phyloP scores from a whole-genome alignment of 2,888 invertebrate species.

The Incurvaria masculella region DNA sequence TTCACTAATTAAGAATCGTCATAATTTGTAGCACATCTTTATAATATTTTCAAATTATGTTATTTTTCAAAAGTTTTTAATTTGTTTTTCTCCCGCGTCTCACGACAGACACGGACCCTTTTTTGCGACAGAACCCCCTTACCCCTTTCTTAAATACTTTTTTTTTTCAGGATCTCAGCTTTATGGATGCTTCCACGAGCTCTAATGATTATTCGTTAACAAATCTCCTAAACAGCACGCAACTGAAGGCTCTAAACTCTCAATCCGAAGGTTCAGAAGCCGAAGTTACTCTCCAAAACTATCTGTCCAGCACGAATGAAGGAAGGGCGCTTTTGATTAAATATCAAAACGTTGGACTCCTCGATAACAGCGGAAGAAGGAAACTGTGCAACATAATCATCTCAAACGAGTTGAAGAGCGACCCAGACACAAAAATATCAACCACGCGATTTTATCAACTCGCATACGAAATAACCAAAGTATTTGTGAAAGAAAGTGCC shows the following conservation, averaged over 20 bases:
- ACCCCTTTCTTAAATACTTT: too few species aligned
- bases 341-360: neutral
- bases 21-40: too few species aligned
- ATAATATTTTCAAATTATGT: too few species aligned
- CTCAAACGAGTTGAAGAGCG: neutral
- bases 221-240: neutral
- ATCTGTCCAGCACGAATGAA: too few species aligned
- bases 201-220: neutral
- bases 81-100: too few species aligned
- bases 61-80: too few species aligned
- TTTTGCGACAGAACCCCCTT: too few species aligned
- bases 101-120: too few species aligned
- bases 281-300: too few species aligned
- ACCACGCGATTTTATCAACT: conserved; percentile 1
- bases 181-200: neutral
- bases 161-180: too few species aligned
- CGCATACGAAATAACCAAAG: conserved; percentile 3
- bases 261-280: neutral
- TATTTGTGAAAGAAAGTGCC: conserved; percentile 3
- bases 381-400: neutral
- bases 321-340: too few species aligned
- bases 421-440: neutral
- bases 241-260: neutral
- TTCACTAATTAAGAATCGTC: too few species aligned
- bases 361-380: neutral